Conservation (phyloP, 2,113 vertebrate genomes). For the Ptilonorhynchus violaceus region DNA sequence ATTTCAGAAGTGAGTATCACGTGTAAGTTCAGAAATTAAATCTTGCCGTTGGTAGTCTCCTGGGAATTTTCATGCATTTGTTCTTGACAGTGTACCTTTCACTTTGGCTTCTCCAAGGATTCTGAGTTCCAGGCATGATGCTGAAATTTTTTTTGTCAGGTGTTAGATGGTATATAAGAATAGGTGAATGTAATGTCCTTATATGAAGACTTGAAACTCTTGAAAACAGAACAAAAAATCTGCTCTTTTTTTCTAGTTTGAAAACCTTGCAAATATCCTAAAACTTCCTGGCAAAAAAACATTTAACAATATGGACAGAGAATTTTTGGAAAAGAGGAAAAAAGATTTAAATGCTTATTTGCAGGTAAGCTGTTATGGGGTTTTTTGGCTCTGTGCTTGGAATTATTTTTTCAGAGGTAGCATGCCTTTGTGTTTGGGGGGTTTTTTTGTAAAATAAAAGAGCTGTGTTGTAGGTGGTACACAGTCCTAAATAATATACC, state of each 20-base stretch:
- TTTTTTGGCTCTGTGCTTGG: neutral
- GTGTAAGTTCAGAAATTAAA: neutral
- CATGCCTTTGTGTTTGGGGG: neutral
- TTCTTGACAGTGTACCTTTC: neutral
- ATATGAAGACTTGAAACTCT: neutral
- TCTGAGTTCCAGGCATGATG: neutral
- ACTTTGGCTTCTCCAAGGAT: neutral
- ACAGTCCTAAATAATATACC: neutral
- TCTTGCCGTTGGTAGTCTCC: neutral
- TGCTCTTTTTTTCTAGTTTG: constrained; percentile 79
- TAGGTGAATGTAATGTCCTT: neutral
- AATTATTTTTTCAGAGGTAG: neutral
- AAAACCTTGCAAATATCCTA: constrained; percentile 86
- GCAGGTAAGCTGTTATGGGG: constrained; percentile 74
- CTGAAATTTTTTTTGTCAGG: neutral
- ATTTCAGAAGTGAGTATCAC: neutral
- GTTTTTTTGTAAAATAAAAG: neutral
- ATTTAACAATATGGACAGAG: constrained; percentile 99
- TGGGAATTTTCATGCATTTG: neutral
- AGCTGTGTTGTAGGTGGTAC: neutral
- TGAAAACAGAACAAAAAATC: neutral
- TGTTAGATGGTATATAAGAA: neutral
- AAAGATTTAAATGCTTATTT: constrained; percentile 95
- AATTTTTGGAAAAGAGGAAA: constrained; percentile 96
- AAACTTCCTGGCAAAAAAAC: constrained; percentile 99